phyloP scores from a whole-genome alignment of 2,888 invertebrate genomes.

The Candidula unifasciata region DNA sequence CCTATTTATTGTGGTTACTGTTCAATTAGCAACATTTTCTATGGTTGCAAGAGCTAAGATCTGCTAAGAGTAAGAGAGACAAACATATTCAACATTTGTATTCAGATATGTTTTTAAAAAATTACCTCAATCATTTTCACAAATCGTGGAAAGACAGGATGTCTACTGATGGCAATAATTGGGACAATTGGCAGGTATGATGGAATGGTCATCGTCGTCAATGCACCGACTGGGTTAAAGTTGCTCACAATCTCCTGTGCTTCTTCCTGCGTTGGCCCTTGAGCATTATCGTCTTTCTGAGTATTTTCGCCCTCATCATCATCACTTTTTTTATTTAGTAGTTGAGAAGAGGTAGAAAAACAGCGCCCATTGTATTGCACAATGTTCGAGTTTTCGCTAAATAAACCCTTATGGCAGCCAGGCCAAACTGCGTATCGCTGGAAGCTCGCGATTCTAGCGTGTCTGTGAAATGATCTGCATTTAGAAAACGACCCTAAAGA shows the following conservation, averaged over 20 bases:
- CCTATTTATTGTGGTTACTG: too few species aligned
- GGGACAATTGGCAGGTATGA: slow-evolving; percentile 98
- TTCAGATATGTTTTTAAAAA: neutral
- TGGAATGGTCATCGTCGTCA: slow-evolving; percentile 94
- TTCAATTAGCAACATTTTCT: too few species aligned
- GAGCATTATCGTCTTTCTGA: neutral
- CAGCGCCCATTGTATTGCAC: neutral
- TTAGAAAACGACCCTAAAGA: neutral
- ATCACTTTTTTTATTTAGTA: slow-evolving; percentile 36
- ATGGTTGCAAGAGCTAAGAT: too few species aligned
- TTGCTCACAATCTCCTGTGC: slow-evolving; percentile 27
- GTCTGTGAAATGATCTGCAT: slow-evolving; percentile 2
- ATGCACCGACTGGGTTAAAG: slow-evolving; percentile 74
- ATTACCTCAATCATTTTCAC: slow-evolving; percentile 95
- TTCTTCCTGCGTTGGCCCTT: slow-evolving; percentile 17
- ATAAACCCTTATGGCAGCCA: neutral
- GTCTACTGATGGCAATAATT: slow-evolving; percentile 93
- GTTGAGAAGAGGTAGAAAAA: slow-evolving; percentile 19
- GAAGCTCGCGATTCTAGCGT: neutral
- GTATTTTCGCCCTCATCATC: slow-evolving; percentile 28
- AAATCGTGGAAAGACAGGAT: slow-evolving; percentile 98
- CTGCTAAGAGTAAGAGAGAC: too few species aligned
- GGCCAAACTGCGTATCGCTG: neutral
- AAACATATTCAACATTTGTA: too few species aligned
- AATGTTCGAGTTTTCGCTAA: neutral